phyloP scores from a whole-genome alignment of 2,113 vertebrate species.

The Misgurnus anguillicaudatus region DNA sequence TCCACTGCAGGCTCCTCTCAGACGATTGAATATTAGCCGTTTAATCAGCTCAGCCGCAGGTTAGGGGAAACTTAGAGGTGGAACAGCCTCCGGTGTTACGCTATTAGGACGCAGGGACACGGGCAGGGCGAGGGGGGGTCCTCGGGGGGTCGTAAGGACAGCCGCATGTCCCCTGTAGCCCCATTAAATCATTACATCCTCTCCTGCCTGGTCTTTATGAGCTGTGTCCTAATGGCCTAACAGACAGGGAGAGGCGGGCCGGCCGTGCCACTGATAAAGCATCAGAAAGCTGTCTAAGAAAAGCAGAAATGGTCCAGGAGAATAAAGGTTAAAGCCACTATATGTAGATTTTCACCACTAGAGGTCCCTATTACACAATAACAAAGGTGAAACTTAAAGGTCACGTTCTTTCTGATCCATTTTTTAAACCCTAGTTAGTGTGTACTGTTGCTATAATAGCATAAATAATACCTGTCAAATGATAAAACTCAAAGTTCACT shows the following conservation, averaged over 20 bases:
- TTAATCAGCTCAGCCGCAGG: constrained; percentile 87
- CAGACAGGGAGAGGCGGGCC: constrained; percentile 86
- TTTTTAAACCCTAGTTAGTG: too few relatives aligned
- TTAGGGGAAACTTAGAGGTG: constrained; percentile 82
- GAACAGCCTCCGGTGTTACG: constrained; percentile 78
- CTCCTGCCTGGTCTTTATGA: constrained; percentile 86
- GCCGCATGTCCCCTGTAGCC: constrained; percentile 78
- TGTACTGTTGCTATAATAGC: too few relatives aligned
- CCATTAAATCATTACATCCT: constrained; percentile 90
- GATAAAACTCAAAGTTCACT: too few relatives aligned
- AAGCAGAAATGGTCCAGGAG: too few relatives aligned
- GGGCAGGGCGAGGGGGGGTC: constrained; percentile 83
- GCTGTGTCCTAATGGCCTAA: constrained; percentile 91
- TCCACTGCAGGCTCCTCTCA: constrained; percentile 51
- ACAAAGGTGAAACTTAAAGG: too few relatives aligned
- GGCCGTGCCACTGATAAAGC: constrained; percentile 53
- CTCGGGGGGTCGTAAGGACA: constrained; percentile 84
- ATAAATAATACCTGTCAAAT: too few relatives aligned
- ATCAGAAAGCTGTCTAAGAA: neutral
- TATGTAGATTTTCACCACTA: too few relatives aligned
- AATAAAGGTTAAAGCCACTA: too few relatives aligned
- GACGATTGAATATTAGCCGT: constrained; percentile 86
- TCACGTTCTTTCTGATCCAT: too few relatives aligned
- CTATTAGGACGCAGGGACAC: constrained; percentile 85
- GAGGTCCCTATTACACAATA: too few relatives aligned